Evolutionary conservation across 64 coral and sea anemone species (phyloP).

Genomic region (Stylophora pistillata): DNA sequence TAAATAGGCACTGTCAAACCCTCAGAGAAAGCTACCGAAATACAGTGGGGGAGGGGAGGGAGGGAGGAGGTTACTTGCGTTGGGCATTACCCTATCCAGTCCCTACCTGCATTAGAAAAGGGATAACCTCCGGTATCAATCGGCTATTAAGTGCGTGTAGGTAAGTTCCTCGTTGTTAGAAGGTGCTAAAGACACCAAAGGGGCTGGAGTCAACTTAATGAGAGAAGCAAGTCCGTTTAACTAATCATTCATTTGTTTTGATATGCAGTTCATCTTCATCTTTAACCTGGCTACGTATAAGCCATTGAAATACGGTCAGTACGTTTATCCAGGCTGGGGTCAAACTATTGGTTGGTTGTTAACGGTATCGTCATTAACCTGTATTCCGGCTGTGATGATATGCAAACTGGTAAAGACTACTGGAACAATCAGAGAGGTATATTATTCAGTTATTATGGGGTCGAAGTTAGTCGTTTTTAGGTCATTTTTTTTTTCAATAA

Average conservation of each 20-base stretch:
- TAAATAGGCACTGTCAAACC: too few relatives aligned
- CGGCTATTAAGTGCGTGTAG: too few relatives aligned
- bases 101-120: too few relatives aligned
- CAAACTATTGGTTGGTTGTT: constrained; percentile 68
- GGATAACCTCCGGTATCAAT: too few relatives aligned
- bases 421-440: constrained; percentile 22
- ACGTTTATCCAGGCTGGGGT: constrained; percentile 67
- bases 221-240: background rate
- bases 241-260: background rate
- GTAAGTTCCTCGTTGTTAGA: too few relatives aligned
- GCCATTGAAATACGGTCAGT: constrained; percentile 45
- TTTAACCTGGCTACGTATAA: constrained; percentile 63
- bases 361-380: constrained; percentile 56
- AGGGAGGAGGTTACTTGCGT: too few relatives aligned
- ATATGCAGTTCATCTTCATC: constrained; percentile 60
- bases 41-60: too few relatives aligned
- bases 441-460: background rate
- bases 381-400: constrained; percentile 47
- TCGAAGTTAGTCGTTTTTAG: too few relatives aligned
- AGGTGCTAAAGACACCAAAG: too few relatives aligned
- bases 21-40: too few relatives aligned
- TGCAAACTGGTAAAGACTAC: constrained; percentile 18
- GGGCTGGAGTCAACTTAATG: background rate
- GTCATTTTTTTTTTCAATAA: too few relatives aligned
- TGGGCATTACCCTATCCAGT: too few relatives aligned